These are phyloP conservation scores for Chirona hameri DNA, from an alignment of 2,888 invertebrate genomes.

Conservation along the genomic window DNA sequence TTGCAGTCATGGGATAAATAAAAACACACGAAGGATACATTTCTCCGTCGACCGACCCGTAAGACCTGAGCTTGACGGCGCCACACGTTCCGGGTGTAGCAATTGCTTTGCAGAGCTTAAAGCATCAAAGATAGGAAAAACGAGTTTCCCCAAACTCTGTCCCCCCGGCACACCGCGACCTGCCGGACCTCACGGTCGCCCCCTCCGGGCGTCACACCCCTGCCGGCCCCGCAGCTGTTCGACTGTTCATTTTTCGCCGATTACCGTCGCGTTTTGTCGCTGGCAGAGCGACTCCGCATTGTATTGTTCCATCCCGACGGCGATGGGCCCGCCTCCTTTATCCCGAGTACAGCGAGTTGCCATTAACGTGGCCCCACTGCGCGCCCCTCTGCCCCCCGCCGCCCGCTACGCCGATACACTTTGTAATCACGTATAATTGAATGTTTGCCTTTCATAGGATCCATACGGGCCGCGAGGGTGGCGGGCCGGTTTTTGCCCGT, in stretches of 20 bases:
- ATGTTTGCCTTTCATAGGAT: slow-evolving; percentile 28
- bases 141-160: too few species aligned
- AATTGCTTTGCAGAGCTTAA: too few species aligned
- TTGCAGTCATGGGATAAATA: too few species aligned
- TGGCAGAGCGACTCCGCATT: not conserved
- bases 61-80: too few species aligned
- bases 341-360: not conserved
- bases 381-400: not conserved
- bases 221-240: not conserved
- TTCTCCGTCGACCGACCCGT: too few species aligned
- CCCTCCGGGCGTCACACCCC: not conserved
- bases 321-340: not conserved
- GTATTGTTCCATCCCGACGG: not conserved
- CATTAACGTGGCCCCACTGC: not conserved
- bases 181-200: too few species aligned
- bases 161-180: too few species aligned
- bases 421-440: slow-evolving; percentile 29
- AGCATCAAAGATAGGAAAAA: too few species aligned
- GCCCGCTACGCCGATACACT: slow-evolving; percentile 25
- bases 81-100: too few species aligned
- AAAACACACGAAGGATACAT: too few species aligned
- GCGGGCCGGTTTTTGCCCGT: not conserved
- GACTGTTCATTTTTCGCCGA: slow-evolving; percentile 24
- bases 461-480: not conserved
- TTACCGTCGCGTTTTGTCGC: slow-evolving; percentile 2